Percentiles rank a stretch among this genome's conserved stretches.
phyloP scores from a whole-genome alignment of 2,797 vertebrate species.

The Gastrophryne carolinensis region DNA sequence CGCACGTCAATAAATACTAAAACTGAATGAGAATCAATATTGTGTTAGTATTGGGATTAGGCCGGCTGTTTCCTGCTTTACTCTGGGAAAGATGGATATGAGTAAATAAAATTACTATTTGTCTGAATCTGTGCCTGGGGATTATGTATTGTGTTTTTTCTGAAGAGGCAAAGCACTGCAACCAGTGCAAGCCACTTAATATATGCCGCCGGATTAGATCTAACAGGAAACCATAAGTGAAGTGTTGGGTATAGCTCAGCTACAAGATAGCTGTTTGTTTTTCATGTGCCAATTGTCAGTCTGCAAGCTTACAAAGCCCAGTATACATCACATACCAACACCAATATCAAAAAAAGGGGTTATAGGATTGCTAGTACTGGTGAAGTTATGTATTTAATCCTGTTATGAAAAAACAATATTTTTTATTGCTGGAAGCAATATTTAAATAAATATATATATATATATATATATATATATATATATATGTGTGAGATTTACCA shows the following conservation, averaged over 20 bases:
- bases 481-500: no score
- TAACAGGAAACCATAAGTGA: slow-evolving; percentile 40
- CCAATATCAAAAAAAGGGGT: no score
- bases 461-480: no score
- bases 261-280: background rate
- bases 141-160: slow-evolving; percentile 65
- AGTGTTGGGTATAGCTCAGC: background rate
- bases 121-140: slow-evolving; percentile 67
- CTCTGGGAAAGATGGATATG: slow-evolving; percentile 66
- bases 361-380: no score
- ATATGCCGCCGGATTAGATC: background rate
- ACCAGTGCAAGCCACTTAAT: slow-evolving; percentile 42
- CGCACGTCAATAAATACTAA: slow-evolving; percentile 75
- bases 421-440: no score
- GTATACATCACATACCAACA: no score
- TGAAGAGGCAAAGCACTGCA: slow-evolving; percentile 48
- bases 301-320: background rate
- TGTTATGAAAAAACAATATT: no score
- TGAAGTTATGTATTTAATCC: no score
- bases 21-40: slow-evolving; percentile 76
- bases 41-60: slow-evolving; percentile 78
- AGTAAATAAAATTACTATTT: slow-evolving; percentile 73
- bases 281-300: background rate
- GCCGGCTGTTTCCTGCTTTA: slow-evolving; percentile 64
- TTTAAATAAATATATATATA: no score